Conservation (phyloP, 2,113 vertebrate species). For the Cnemophilus loriae region DNA sequence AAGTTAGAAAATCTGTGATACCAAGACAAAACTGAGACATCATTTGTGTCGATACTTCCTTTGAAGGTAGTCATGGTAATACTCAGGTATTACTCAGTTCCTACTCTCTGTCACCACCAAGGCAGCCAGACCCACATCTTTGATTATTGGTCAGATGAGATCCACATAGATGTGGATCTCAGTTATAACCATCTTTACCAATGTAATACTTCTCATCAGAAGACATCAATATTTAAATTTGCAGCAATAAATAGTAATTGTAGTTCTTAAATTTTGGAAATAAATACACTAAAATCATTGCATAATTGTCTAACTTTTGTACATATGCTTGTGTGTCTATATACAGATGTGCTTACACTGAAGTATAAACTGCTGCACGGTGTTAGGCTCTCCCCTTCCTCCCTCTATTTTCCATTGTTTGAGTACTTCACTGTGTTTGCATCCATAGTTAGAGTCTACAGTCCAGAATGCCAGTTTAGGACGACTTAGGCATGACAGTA, state of each 20-base stretch:
- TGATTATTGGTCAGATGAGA: not conserved
- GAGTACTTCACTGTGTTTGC: not conserved
- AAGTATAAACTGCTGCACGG: not conserved
- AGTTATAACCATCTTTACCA: not conserved
- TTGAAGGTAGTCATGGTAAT: conserved; percentile 25
- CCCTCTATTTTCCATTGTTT: not conserved
- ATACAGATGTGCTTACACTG: not conserved
- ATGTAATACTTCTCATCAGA: not conserved
- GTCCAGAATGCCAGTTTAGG: not conserved
- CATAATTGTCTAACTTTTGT: not conserved
- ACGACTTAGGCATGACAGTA: not conserved
- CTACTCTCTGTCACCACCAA: not conserved
- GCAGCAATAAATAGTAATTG: not conserved
- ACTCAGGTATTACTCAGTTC: not conserved
- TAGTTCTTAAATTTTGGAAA: not conserved
- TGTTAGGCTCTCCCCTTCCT: not conserved
- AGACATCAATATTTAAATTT: not conserved
- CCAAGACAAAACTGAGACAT: conserved; percentile 21
- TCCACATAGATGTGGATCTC: not conserved
- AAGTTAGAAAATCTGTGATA: not conserved
- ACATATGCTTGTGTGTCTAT: not conserved
- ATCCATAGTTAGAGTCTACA: not conserved
- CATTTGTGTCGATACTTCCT: not conserved
- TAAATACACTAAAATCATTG: not conserved
- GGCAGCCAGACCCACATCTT: not conserved